Evolutionary conservation across 2,797 vertebrate species (phyloP).

Genomic region (Acipenser ruthenus): DNA sequence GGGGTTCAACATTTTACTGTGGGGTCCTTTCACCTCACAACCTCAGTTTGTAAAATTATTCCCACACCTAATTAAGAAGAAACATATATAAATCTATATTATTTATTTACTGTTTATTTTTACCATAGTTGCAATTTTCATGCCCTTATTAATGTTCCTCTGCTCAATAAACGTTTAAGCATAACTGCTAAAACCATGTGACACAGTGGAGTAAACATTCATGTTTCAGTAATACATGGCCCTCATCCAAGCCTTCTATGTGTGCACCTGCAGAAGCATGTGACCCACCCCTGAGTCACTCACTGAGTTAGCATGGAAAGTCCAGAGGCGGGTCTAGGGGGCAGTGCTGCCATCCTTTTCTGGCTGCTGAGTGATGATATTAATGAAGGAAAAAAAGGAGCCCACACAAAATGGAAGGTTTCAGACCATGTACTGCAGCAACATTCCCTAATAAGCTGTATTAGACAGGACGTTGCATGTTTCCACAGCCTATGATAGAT

Average conservation of each 20-base stretch:
- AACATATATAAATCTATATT: too few species aligned
- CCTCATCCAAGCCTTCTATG: constrained; percentile 52
- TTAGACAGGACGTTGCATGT: constrained; percentile 57
- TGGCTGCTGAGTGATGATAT: constrained; percentile 55
- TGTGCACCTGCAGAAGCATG: constrained; percentile 64
- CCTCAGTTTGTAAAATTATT: too few species aligned
- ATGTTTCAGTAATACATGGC: constrained; percentile 44
- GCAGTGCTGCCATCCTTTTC: constrained; percentile 47
- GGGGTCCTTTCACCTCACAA: too few species aligned
- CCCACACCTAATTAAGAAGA: too few species aligned
- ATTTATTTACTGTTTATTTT: background rate
- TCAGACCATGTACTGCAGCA: constrained; percentile 45
- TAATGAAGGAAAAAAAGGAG: constrained; percentile 32
- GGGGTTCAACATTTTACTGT: too few species aligned
- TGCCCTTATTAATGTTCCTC: background rate
- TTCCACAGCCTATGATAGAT: constrained; percentile 51
- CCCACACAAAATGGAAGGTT: constrained; percentile 38
- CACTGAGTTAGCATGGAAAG: constrained; percentile 49
- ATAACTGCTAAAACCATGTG: background rate
- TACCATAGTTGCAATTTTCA: constrained; percentile 12
- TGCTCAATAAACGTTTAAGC: background rate
- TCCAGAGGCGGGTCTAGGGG: constrained; percentile 37
- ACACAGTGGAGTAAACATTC: background rate
- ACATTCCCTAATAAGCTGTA: constrained; percentile 57
- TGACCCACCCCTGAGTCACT: constrained; percentile 72